Evolutionary conservation across 2,113 vertebrate genomes (phyloP).

Genomic region (Egretta garzetta): DNA sequence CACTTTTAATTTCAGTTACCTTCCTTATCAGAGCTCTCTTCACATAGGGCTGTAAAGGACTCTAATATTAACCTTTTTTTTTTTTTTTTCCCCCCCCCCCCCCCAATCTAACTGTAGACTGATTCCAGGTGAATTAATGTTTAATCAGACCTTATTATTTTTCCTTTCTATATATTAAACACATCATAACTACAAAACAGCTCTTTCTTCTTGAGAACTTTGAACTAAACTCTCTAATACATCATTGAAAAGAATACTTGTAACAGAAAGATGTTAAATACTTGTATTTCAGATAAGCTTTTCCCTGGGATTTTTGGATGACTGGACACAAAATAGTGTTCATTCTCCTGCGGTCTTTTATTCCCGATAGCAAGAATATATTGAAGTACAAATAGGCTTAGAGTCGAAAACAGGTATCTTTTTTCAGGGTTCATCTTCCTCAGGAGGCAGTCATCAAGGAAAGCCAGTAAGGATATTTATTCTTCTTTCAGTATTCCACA

Average conservation of each 20-base stretch:
- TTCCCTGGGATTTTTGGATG: neutral
- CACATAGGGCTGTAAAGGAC: neutral
- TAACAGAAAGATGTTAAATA: neutral
- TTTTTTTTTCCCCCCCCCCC: too few relatives aligned
- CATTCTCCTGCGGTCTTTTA: neutral
- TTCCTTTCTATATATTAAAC: neutral
- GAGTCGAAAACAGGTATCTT: neutral
- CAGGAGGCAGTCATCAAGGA: constrained; percentile 1
- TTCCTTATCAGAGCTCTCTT: neutral
- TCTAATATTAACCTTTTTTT: neutral
- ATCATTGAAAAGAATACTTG: neutral
- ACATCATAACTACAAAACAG: neutral
- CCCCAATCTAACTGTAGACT: neutral
- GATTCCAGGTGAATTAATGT: neutral
- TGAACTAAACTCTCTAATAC: neutral
- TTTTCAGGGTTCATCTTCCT: constrained; percentile 19
- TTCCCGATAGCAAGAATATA: neutral
- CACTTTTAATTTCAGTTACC: neutral
- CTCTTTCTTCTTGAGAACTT: neutral
- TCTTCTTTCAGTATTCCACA: neutral
- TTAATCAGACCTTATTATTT: neutral
- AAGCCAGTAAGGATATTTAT: constrained; percentile 17
- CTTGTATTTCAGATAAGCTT: neutral
- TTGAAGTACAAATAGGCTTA: neutral
- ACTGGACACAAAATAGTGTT: neutral